A percentile compares a stretch with the other conserved stretches of the same genome.
phyloP scores from a whole-genome alignment of 2,888 invertebrate genomes.

The Taenaris catops region DNA sequence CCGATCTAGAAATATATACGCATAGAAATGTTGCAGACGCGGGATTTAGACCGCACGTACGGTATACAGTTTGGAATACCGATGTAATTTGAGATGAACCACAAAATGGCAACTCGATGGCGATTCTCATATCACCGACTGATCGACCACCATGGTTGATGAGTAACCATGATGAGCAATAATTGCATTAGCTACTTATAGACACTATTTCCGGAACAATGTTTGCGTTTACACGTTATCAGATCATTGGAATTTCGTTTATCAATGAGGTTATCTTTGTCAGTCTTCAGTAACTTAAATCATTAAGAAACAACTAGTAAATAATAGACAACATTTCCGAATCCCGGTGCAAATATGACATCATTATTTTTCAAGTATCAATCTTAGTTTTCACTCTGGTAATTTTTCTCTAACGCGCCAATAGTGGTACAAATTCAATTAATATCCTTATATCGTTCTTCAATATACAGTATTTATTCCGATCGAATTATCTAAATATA shows the following conservation, averaged over 20 bases:
- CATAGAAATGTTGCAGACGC: too few species aligned
- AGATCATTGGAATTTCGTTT: constrained; percentile 16
- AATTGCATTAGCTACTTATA: constrained; percentile 16
- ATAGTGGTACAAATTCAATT: neutral
- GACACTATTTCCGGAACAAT: constrained; percentile 14
- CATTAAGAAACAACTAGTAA: too few species aligned
- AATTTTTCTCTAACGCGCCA: neutral
- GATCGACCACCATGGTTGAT: too few species aligned
- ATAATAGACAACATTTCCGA: too few species aligned
- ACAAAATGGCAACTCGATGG: too few species aligned
- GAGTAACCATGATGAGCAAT: too few species aligned
- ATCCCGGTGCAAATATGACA: neutral
- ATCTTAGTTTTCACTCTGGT: neutral
- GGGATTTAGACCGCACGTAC: too few species aligned
- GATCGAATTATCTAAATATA: neutral
- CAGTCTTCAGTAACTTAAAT: neutral
- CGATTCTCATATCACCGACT: too few species aligned
- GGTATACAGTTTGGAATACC: too few species aligned
- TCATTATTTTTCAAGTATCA: neutral
- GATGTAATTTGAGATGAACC: too few species aligned
- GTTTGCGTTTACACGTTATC: constrained; percentile 16
- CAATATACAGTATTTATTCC: neutral
- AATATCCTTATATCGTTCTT: neutral
- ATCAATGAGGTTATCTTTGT: constrained; percentile 5
- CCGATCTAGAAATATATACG: too few species aligned